These are phyloP conservation scores for Tachina lurida DNA, from an alignment of 2,888 invertebrate species.

Conservation along the genomic window DNA sequence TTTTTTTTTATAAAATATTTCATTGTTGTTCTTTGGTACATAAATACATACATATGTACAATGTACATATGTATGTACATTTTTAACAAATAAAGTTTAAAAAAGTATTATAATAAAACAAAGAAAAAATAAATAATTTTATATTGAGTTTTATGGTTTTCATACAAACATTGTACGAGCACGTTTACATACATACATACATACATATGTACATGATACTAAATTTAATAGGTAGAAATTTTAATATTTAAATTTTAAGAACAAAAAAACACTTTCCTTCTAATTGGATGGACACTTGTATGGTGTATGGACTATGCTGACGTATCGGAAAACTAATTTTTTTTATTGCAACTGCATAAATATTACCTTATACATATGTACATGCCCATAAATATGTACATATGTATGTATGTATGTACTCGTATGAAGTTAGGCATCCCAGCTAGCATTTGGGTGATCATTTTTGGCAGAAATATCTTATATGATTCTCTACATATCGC, in stretches of 20 bases:
- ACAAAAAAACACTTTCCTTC: background rate
- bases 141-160: constrained; percentile 54
- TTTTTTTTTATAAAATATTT: constrained; percentile 25
- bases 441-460: too few relatives aligned
- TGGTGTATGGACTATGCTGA: too few relatives aligned
- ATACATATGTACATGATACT: too few relatives aligned
- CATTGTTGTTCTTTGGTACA: background rate
- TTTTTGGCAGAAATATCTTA: too few relatives aligned
- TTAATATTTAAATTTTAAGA: background rate
- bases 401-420: too few relatives aligned
- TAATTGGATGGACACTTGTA: background rate
- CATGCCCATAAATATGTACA: too few relatives aligned
- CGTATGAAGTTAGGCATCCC: background rate
- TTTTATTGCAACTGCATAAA: background rate
- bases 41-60: background rate
- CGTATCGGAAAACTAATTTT: background rate
- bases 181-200: too few relatives aligned
- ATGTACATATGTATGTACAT: too few relatives aligned
- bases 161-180: background rate
- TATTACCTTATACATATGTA: background rate
- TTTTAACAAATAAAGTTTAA: constrained; percentile 30
- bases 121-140: constrained; percentile 39
- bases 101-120: constrained; percentile 42
- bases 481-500: too few relatives aligned
- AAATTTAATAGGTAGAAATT: constrained; percentile 16